These are phyloP conservation scores for Eciton burchellii DNA, from an alignment of 1,140 invertebrate genomes.

Conservation along the genomic window DNA sequence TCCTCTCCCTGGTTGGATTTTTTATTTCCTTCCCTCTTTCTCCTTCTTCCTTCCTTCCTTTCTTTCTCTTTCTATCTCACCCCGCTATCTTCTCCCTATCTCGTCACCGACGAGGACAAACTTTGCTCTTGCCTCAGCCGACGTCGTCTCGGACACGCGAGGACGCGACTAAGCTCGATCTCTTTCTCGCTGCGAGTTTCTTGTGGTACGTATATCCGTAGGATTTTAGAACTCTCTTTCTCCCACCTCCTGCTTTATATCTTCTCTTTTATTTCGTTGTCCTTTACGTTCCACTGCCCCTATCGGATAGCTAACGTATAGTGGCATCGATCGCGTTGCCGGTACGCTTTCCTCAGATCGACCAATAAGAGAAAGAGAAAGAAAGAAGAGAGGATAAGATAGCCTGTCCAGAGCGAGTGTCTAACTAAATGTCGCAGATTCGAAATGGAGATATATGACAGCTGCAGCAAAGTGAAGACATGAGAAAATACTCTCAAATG, in stretches of 20 bases:
- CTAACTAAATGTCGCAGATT: slow-evolving; percentile 9
- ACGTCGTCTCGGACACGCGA: slow-evolving; percentile 51
- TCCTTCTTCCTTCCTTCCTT: slow-evolving; percentile 39
- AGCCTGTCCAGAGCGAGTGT: neutral
- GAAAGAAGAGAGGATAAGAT: slow-evolving; percentile 21
- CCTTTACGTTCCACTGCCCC: slow-evolving; percentile 48
- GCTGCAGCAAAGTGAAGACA: neutral
- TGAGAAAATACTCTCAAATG: slow-evolving; percentile 19
- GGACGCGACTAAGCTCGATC: slow-evolving; percentile 52
- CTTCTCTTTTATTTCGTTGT: slow-evolving; percentile 47
- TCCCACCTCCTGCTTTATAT: slow-evolving; percentile 53
- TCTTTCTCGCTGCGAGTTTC: slow-evolving; percentile 32
- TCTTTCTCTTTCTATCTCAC: slow-evolving; percentile 58
- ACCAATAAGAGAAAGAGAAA: slow-evolving; percentile 4
- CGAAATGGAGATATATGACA: neutral
- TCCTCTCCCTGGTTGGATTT: slow-evolving; percentile 48
- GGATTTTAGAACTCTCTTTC: slow-evolving; percentile 48
- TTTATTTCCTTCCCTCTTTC: no score
- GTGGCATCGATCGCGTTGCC: slow-evolving; percentile 51
- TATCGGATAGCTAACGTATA: slow-evolving; percentile 55
- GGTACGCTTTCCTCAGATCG: slow-evolving; percentile 50
- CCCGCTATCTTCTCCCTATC: slow-evolving; percentile 49
- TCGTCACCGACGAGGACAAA: slow-evolving; percentile 56
- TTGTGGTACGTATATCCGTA: slow-evolving; percentile 14
- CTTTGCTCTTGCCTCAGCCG: slow-evolving; percentile 71